Percentiles rank a stretch among this genome's conserved stretches.
phyloP scores from a whole-genome alignment of 2,113 vertebrate species.

The Ictalurus furcatus region DNA sequence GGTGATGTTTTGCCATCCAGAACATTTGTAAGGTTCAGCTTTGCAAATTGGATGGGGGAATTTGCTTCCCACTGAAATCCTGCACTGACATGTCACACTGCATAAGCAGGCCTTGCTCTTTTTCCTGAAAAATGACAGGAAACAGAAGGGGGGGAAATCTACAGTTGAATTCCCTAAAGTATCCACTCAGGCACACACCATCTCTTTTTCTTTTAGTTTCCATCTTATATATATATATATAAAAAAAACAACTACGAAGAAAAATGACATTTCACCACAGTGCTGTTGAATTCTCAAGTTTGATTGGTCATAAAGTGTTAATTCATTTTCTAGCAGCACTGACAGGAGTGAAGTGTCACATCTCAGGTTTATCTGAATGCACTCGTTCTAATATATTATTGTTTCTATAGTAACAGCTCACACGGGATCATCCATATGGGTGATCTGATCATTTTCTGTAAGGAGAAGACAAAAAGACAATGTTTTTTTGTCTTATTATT shows the following conservation, averaged over 20 bases:
- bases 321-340: not conserved
- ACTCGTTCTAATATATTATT: not conserved
- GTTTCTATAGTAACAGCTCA: not conserved
- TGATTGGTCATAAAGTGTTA: not conserved
- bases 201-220: not conserved
- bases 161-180: not conserved
- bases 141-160: conserved; percentile 64
- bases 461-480: too few species aligned
- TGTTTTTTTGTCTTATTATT: not conserved
- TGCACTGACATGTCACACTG: conserved; percentile 67
- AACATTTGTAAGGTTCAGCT: conserved; percentile 67
- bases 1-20: conserved; percentile 65
- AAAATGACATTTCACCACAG: not conserved
- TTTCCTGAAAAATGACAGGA: conserved; percentile 68
- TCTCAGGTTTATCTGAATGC: not conserved
- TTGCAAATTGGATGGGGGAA: conserved; percentile 73
- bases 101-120: conserved; percentile 65
- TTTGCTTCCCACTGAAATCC: conserved; percentile 69
- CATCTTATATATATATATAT: not conserved
- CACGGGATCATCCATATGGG: too few species aligned
- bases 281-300: not conserved
- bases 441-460: too few species aligned
- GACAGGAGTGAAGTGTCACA: not conserved
- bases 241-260: not conserved
- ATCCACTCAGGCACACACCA: conserved; percentile 42